A percentile compares a stretch with the other conserved stretches of the same genome.
Evolutionary conservation across 2,113 vertebrate species (phyloP).

Genomic region (Fregata magnificens): DNA sequence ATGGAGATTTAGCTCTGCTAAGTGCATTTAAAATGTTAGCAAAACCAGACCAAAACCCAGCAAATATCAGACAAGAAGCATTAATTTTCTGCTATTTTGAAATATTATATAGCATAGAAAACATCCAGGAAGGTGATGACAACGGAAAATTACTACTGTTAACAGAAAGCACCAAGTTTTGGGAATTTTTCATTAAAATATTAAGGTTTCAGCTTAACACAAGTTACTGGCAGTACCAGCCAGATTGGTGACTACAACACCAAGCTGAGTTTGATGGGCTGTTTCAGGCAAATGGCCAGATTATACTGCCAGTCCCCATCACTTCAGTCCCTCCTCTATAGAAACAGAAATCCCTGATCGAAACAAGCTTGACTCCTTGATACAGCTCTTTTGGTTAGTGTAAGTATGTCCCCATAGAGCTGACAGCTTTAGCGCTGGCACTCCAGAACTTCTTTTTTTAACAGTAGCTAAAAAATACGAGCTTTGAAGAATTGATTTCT

Average conservation of each 20-base stretch:
- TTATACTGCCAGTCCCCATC: not conserved
- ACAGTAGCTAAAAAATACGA: not conserved
- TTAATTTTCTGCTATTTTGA: not conserved
- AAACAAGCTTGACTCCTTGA: accelerated
- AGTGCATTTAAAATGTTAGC: not conserved
- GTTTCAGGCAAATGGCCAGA: not conserved
- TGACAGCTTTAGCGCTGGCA: not conserved
- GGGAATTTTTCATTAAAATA: not conserved
- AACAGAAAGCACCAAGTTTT: not conserved
- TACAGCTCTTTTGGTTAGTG: not conserved
- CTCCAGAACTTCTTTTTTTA: not conserved
- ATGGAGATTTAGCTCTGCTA: not conserved
- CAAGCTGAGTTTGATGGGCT: not conserved
- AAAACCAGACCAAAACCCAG: not conserved
- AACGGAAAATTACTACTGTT: not conserved
- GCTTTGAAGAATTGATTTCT: not conserved
- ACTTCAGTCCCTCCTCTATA: not conserved
- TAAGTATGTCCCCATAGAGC: not conserved
- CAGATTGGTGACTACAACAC: not conserved
- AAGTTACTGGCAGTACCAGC: not conserved
- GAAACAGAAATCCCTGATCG: not conserved
- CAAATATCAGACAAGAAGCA: not conserved
- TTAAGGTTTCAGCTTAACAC: not conserved
- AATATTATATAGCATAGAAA: not conserved
- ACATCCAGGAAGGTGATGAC: not conserved